phyloP scores from a whole-genome alignment of 2,888 invertebrate genomes.

The Yponomeuta plumbellus region DNA sequence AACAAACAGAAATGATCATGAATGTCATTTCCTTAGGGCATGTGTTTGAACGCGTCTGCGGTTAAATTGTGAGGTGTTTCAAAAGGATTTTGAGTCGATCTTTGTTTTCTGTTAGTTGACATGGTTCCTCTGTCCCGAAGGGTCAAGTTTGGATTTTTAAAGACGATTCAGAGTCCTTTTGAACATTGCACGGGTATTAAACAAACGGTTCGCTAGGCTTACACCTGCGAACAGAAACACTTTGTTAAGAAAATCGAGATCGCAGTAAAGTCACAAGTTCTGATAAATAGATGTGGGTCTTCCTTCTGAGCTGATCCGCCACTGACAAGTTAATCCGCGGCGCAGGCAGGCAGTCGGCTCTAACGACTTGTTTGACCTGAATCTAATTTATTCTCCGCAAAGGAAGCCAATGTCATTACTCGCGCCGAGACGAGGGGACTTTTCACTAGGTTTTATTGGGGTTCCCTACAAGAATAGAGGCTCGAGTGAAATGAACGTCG shows the following conservation, averaged over 20 bases:
- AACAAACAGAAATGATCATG: constrained; percentile 77
- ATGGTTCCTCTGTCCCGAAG: constrained; percentile 70
- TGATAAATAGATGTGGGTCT: background rate
- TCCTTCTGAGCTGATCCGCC: background rate
- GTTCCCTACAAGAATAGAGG: constrained; percentile 13
- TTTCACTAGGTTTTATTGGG: constrained; percentile 21
- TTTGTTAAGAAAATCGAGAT: background rate
- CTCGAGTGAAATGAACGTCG: background rate
- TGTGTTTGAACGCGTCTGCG: constrained; percentile 24
- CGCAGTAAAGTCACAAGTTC: background rate
- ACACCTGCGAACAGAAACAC: background rate
- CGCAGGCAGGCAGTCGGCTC: constrained; percentile 16
- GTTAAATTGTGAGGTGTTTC: constrained; percentile 41
- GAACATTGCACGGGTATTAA: constrained; percentile 50
- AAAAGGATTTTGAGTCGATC: constrained; percentile 76
- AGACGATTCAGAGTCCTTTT: constrained; percentile 76
- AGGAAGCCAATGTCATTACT: constrained; percentile 34
- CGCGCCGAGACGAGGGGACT: constrained; percentile 26
- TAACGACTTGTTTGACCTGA: constrained; percentile 59
- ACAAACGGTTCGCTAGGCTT: background rate
- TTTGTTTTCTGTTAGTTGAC: constrained; percentile 74
- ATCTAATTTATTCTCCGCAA: constrained; percentile 52
- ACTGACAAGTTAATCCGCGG: background rate
- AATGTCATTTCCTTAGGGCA: constrained; percentile 63
- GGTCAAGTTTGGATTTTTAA: constrained; percentile 55